Percentiles rank a stretch among this genome's conserved stretches.
Evolutionary conservation across 2,888 invertebrate species (phyloP).

Genomic region (Cephonodes hylas): DNA sequence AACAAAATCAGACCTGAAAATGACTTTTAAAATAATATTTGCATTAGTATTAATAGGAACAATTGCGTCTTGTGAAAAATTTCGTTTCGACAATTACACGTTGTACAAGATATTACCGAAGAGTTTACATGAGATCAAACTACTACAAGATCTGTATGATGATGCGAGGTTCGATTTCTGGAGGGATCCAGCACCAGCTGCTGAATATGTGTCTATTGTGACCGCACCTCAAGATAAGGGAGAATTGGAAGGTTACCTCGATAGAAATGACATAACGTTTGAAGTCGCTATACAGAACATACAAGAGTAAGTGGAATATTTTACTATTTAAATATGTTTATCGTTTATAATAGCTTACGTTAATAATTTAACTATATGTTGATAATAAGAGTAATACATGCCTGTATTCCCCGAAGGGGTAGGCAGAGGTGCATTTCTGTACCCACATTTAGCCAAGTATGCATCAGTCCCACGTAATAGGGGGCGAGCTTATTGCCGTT

Average conservation of each 20-base stretch:
- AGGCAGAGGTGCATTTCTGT: no score
- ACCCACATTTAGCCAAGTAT: no score
- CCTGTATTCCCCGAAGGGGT: no score
- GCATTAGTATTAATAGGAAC: conserved; percentile 22
- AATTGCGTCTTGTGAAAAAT: conserved; percentile 37
- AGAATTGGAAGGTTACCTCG: conserved; percentile 57
- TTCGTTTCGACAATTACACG: conserved; percentile 61
- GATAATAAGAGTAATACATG: no score
- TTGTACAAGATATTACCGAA: conserved; percentile 80
- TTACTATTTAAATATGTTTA: neutral
- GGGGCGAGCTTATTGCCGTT: no score
- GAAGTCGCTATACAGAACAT: conserved; percentile 69
- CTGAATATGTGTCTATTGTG: conserved; percentile 63
- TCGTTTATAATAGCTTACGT: neutral
- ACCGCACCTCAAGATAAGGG: conserved; percentile 59
- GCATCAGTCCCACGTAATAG: no score
- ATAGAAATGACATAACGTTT: conserved; percentile 55
- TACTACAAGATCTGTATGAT: conserved; percentile 69
- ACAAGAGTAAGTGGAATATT: conserved; percentile 63
- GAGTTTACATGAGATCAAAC: conserved; percentile 65
- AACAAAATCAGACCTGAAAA: neutral
- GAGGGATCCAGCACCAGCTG: conserved; percentile 54
- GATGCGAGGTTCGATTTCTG: conserved; percentile 69
- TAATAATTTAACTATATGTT: neutral
- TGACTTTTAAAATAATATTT: conserved; percentile 34